phyloP scores from a whole-genome alignment of 2,888 invertebrate species.

The Argynnis bischoffii region DNA sequence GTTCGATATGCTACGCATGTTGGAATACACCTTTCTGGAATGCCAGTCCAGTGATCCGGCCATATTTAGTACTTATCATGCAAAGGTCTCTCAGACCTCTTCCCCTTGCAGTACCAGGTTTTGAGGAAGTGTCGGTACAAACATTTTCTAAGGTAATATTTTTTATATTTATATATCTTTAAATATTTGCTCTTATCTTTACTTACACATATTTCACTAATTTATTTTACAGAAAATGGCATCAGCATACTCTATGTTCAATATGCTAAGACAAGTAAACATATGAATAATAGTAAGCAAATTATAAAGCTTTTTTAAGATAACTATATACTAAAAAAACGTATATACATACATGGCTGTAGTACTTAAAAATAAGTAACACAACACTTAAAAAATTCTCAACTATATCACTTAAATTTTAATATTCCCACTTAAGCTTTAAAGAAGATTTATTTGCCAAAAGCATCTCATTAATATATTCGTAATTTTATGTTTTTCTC shows the following conservation, averaged over 20 bases:
- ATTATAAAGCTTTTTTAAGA: not conserved
- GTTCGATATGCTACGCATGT: constrained; percentile 58
- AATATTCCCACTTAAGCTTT: too few species aligned
- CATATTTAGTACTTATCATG: constrained; percentile 65
- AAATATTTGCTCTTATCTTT: not conserved
- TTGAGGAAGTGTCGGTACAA: constrained; percentile 60
- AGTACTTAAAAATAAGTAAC: too few species aligned
- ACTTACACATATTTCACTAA: not conserved
- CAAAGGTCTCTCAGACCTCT: constrained; percentile 57
- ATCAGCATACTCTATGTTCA: constrained; percentile 63
- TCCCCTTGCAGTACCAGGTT: constrained; percentile 58
- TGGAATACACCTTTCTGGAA: constrained; percentile 64
- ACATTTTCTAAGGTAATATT: constrained; percentile 59
- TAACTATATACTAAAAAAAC: not conserved
- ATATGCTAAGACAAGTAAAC: constrained; percentile 59
- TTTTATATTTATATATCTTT: constrained; percentile 2
- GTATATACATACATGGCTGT: not conserved
- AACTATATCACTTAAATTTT: too few species aligned
- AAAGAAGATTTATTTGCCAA: too few species aligned
- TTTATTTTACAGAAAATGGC: constrained; percentile 60
- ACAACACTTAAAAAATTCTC: too few species aligned
- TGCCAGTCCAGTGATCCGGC: constrained; percentile 53
- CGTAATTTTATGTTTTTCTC: too few species aligned
- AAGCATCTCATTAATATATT: too few species aligned
- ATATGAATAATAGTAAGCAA: constrained; percentile 8